A percentile compares a stretch with the other conserved stretches of the same genome.
Conservation (phyloP, 2,888 invertebrate species). For the Seladonia tumulorum region DNA sequence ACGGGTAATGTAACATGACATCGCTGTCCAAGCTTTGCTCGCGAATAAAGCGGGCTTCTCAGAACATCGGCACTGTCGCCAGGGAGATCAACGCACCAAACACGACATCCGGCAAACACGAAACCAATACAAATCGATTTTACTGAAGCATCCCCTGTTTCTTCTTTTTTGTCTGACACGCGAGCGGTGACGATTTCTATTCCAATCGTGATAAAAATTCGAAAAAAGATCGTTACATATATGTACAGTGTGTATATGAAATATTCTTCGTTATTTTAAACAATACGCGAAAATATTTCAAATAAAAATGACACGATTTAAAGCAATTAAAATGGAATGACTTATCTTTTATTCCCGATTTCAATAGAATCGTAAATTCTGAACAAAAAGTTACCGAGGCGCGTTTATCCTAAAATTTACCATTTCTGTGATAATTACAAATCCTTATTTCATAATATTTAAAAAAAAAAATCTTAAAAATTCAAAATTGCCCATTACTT, state of each 20-base stretch:
- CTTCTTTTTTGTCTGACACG: not conserved
- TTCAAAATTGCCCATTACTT: not conserved
- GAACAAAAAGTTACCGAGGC: too few species aligned
- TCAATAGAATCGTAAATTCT: too few species aligned
- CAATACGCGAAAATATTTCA: too few species aligned
- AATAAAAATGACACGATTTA: too few species aligned
- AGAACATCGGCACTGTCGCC: not conserved
- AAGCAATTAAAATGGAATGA: not conserved
- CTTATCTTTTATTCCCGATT: not conserved
- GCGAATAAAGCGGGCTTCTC: slow-evolving; percentile 11
- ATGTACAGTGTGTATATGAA: too few species aligned
- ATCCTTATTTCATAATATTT: too few species aligned
- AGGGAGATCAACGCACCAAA: slow-evolving; percentile 7
- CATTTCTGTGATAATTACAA: too few species aligned
- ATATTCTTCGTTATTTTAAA: too few species aligned
- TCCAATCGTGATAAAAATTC: not conserved
- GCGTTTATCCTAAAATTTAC: too few species aligned
- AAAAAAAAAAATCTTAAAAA: not conserved
- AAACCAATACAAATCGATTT: slow-evolving; percentile 6
- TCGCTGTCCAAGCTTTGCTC: not conserved
- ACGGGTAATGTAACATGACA: slow-evolving; percentile 1
- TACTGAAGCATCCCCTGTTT: not conserved
- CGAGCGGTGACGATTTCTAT: not conserved
- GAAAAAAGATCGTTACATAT: not conserved
- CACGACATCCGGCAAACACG: slow-evolving; percentile 8